Evolutionary conservation across 2,113 vertebrate species (phyloP), one percentile per base, ranked within the genome.

Genomic region (Mastomys coucha): DNA sequence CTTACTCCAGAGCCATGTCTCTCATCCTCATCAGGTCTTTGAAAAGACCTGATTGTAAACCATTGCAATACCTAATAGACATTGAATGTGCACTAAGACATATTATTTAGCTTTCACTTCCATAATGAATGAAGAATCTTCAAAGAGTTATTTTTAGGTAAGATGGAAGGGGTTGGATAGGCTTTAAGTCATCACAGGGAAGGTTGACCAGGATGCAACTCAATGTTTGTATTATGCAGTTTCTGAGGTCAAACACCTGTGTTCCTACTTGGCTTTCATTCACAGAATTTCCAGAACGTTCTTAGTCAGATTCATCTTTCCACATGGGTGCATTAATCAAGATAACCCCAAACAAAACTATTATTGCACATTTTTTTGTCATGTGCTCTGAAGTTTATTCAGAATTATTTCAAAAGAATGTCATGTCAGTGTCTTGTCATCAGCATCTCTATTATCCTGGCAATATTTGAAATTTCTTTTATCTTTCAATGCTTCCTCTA

Each of bases 361-460:
- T 98, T 98, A 96, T 95, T 96, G 96, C 97, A 98, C 49, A 96
- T 97, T 98, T 65, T 39, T 36, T 70, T 36, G 1, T 97, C 97
- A 97, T 98, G 98, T 98, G 98, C 94, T 98, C 53, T 89, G 72
- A 94, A 96, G 92, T 97, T 98, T 97, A 96, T 87, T 82, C 93
- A 91, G 56, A 97, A 12, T 53, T 98, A 97, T 95, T 98, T 98
- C 98, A 98, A 98, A 98, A 93, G 76, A 92, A 73, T 97, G 20
- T 98, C 97, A 98, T 98, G 98, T 98, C 94, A 96, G 91, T 91
- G 94, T 98, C 98, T 98, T 97, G 98, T 98, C 97, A 98, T 60
- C 9, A 93, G 87, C 49, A 95, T 97, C 96, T 97, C 96, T 98
- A 97, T 98, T 92, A 88, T 97, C 97, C 90, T 97, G 97, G 95